These are phyloP conservation scores for Drosophila mimica DNA, from an alignment of 2,888 invertebrate species.

Conservation along the genomic window DNA sequence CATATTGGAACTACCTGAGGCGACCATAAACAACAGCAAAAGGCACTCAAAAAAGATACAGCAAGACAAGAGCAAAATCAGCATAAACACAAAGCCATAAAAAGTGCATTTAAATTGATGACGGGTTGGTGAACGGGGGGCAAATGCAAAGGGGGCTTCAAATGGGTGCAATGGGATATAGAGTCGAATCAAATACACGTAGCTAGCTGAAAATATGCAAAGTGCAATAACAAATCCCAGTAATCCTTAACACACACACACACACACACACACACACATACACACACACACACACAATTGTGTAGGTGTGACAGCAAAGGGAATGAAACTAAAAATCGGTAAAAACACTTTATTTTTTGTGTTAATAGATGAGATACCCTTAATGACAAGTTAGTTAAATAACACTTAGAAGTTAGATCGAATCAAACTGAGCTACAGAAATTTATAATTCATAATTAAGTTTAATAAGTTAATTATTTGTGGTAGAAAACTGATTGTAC, in stretches of 20 bases:
- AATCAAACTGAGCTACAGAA: not conserved
- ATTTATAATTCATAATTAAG: not conserved
- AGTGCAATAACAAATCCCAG: slow-evolving; percentile 58
- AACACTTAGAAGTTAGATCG: not conserved
- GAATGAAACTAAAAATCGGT: slow-evolving; percentile 5
- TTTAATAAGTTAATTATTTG: no score
- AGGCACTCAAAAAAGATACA: slow-evolving; percentile 41
- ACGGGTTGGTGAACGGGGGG: slow-evolving; percentile 1
- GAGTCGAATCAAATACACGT: slow-evolving; percentile 60
- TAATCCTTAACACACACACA: slow-evolving; percentile 17
- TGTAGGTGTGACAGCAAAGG: slow-evolving; percentile 49
- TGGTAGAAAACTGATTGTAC: no score
- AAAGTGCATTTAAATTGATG: slow-evolving; percentile 70
- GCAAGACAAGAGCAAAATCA: slow-evolving; percentile 34
- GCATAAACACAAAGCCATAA: slow-evolving; percentile 39
- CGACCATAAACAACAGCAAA: slow-evolving; percentile 54
- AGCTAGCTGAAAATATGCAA: slow-evolving; percentile 54
- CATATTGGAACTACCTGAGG: slow-evolving; percentile 33
- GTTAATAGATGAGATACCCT: not conserved
- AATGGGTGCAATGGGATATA: slow-evolving; percentile 36
- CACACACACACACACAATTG: slow-evolving; percentile 41
- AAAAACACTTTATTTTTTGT: not conserved
- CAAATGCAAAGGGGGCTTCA: slow-evolving; percentile 5
- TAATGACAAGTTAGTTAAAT: not conserved
- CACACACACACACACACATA: slow-evolving; percentile 7